phyloP scores from a whole-genome alignment of 2,113 vertebrate species.

The Mustelus asterias region DNA sequence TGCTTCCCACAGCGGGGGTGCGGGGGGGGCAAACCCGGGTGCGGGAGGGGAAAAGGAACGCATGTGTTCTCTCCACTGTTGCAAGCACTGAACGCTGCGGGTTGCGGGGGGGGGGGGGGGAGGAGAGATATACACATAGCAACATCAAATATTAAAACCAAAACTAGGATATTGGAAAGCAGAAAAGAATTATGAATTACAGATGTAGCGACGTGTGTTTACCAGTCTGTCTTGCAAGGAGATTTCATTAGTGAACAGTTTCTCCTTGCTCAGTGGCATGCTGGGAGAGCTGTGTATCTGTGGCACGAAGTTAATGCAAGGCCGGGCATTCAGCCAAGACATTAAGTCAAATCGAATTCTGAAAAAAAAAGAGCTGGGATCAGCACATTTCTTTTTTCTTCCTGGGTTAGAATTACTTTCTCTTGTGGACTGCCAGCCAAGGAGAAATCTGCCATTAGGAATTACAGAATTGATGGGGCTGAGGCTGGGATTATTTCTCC shows the following conservation, averaged over 20 bases:
- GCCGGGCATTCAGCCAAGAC: slow-evolving; percentile 83
- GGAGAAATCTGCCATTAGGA: slow-evolving; percentile 88
- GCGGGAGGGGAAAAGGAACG: no score
- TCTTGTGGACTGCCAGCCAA: slow-evolving; percentile 87
- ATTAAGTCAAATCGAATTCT: slow-evolving; percentile 98
- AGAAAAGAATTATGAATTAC: neutral
- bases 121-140: neutral
- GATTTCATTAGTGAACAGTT: slow-evolving; percentile 44
- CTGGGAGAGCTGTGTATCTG: slow-evolving; percentile 63
- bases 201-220: slow-evolving; percentile 16
- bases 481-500: slow-evolving; percentile 47
- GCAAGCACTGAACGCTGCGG: neutral
- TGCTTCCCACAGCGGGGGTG: neutral
- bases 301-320: slow-evolving; percentile 76
- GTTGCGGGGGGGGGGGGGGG: neutral
- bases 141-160: slow-evolving; percentile 31
- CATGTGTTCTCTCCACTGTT: neutral
- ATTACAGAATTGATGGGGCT: slow-evolving; percentile 77
- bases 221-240: slow-evolving; percentile 35
- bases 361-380: slow-evolving; percentile 95
- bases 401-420: slow-evolving; percentile 93
- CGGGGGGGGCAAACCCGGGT: neutral
- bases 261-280: slow-evolving; percentile 41
- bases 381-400: slow-evolving; percentile 99
- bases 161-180: neutral